These are phyloP conservation scores for Protosalanx chinensis DNA, from an alignment of 2,797 vertebrate genomes.

Conservation along the genomic window DNA sequence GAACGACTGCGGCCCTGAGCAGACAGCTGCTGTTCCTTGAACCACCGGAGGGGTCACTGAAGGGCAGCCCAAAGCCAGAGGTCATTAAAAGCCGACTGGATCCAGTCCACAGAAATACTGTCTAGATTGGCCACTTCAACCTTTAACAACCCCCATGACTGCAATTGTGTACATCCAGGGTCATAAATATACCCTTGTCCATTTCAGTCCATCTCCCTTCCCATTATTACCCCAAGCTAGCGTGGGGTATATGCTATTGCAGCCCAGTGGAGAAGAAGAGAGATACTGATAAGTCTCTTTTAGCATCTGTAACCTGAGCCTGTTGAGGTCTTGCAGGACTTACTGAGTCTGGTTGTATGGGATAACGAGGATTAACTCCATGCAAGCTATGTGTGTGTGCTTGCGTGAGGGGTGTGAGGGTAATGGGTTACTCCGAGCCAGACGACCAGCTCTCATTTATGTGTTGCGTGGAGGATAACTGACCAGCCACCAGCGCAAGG, in stretches of 20 bases:
- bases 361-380: neutral
- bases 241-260: neutral
- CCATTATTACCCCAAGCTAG: neutral
- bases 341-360: neutral
- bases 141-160: constrained; percentile 41
- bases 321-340: neutral
- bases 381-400: neutral
- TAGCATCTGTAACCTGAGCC: too few species aligned
- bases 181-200: constrained; percentile 4
- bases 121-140: constrained; percentile 46
- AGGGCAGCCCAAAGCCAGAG: constrained; percentile 51
- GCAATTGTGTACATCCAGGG: constrained; percentile 21
- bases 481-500: neutral
- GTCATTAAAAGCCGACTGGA: constrained; percentile 54
- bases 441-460: neutral
- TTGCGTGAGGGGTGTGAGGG: neutral
- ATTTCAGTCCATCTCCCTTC: constrained; percentile 26
- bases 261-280: neutral
- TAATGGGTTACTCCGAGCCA: neutral
- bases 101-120: constrained; percentile 38
- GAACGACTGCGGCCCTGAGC: neutral
- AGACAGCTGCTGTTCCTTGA: constrained; percentile 45
- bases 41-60: constrained; percentile 47
- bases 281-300: neutral
- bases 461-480: neutral